Evolutionary conservation across 2,113 vertebrate species (phyloP).

Genomic region (Picathartes gymnocephalus): DNA sequence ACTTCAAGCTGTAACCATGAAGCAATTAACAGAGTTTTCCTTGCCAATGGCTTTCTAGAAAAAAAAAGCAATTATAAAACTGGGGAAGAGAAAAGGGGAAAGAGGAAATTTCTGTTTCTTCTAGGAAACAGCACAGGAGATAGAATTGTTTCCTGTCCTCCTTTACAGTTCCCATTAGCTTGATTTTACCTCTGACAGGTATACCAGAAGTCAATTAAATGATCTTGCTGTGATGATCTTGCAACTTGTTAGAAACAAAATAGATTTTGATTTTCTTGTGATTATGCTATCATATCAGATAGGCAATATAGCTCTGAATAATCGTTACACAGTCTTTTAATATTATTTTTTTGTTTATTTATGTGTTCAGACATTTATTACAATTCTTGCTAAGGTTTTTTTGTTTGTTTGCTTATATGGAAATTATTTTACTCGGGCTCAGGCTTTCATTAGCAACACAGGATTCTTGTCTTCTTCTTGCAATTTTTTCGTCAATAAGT

Average conservation of each 20-base stretch:
- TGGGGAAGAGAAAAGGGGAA: not conserved
- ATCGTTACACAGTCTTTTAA: not conserved
- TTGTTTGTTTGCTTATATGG: not conserved
- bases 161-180: not conserved
- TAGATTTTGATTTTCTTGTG: not conserved
- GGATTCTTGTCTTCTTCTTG: not conserved
- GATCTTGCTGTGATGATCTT: not conserved
- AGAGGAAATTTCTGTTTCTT: not conserved
- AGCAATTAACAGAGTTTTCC: not conserved
- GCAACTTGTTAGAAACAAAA: not conserved
- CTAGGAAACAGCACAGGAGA: not conserved
- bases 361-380: not conserved
- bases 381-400: not conserved
- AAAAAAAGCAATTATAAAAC: not conserved
- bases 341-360: not conserved
- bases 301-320: not conserved
- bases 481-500: conserved; percentile 39
- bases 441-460: not conserved
- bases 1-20: not conserved
- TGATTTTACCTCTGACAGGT: not conserved
- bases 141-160: not conserved
- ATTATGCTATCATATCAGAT: not conserved
- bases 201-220: not conserved
- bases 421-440: not conserved
- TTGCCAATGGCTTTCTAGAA: not conserved